Conservation (phyloP, 2,888 invertebrate genomes). For the Buathra laborator region DNA sequence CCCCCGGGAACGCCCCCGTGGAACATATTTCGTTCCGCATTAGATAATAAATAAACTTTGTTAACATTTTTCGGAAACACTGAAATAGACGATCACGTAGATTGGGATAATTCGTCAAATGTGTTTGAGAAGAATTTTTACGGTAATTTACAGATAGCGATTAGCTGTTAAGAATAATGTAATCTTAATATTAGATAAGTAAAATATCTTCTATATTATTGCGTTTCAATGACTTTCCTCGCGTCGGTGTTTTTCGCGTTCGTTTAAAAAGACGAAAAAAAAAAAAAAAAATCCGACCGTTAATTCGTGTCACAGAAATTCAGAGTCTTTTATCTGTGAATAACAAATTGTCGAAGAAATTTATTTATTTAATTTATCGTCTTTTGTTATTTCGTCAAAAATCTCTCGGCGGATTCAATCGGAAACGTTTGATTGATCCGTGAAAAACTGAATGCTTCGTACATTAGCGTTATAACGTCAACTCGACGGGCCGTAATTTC, state of each 20-base stretch:
- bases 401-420: too few relatives aligned
- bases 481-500: too few relatives aligned
- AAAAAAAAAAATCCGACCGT: neutral
- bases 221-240: constrained; percentile 35
- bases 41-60: constrained; percentile 29
- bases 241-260: neutral
- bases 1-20: neutral
- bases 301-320: neutral
- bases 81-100: constrained; percentile 28
- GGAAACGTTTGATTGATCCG: too few relatives aligned
- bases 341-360: too few relatives aligned
- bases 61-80: constrained; percentile 42
- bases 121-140: constrained; percentile 62
- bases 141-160: constrained; percentile 66
- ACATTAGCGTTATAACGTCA: too few relatives aligned
- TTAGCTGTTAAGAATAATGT: constrained; percentile 67
- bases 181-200: constrained; percentile 67
- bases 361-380: too few relatives aligned
- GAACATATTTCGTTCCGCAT: constrained; percentile 3
- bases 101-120: constrained; percentile 32
- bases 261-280: neutral
- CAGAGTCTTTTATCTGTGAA: too few relatives aligned
- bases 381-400: too few relatives aligned
- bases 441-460: too few relatives aligned
- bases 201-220: constrained; percentile 66